Evolutionary conservation across 2,797 vertebrate genomes (phyloP).

Genomic region (Amazona ochrocephala): DNA sequence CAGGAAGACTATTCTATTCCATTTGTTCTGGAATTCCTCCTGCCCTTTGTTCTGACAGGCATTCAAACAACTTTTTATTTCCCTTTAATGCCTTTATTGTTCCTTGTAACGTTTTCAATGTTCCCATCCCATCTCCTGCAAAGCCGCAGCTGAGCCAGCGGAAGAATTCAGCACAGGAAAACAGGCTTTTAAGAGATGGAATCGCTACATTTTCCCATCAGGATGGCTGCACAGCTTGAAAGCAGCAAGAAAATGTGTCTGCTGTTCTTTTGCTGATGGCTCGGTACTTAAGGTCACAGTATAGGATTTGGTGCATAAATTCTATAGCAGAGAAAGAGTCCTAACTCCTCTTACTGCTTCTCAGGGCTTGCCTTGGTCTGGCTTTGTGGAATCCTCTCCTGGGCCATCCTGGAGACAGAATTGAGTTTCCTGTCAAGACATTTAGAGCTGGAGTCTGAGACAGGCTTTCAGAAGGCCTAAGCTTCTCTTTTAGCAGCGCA

Average conservation of each 20-base stretch:
- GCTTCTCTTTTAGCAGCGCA: background rate
- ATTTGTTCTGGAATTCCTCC: background rate
- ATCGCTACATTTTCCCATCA: background rate
- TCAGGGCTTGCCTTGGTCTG: background rate
- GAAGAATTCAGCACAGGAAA: background rate
- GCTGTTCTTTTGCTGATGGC: background rate
- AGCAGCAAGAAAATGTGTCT: background rate
- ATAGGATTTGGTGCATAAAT: background rate
- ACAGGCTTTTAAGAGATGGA: background rate
- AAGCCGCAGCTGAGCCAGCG: background rate
- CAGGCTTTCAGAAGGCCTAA: background rate
- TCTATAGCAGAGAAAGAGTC: background rate
- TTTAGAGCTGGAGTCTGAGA: background rate
- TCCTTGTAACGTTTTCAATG: background rate
- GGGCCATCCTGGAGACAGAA: background rate
- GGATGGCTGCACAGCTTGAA: background rate
- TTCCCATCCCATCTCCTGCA: background rate
- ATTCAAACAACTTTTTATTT: background rate
- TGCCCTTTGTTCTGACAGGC: background rate
- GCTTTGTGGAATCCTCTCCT: background rate
- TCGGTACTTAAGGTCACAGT: background rate
- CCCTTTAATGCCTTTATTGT: constrained; percentile 7
- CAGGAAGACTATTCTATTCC: background rate
- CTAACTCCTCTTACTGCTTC: background rate
- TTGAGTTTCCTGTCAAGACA: background rate